Conservation (phyloP, 30 jellyfish, hydroid and myxozoan genomes). For the Cassiopea andromeda region DNA sequence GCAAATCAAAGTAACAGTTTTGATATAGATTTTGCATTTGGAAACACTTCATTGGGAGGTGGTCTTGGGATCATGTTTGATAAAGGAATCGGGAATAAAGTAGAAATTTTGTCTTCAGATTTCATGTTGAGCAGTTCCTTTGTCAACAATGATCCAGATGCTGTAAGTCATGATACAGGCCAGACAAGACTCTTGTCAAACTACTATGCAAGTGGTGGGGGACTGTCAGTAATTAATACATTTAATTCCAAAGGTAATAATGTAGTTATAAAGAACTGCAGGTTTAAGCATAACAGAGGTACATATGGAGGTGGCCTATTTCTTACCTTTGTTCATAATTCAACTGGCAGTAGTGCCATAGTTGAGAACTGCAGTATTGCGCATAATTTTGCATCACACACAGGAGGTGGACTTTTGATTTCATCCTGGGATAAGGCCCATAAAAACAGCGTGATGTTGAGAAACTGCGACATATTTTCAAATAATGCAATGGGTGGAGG, state of each 20-base stretch:
- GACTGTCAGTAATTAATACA: slow-evolving; percentile 54
- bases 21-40: slow-evolving; percentile 40
- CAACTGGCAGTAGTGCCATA: slow-evolving; percentile 25
- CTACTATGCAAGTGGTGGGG: slow-evolving; percentile 77
- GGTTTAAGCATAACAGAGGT: slow-evolving; percentile 50
- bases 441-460: slow-evolving; percentile 1
- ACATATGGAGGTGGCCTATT: slow-evolving; percentile 77
- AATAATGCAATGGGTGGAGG: slow-evolving; percentile 79
- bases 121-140: slow-evolving; percentile 18
- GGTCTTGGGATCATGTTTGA: slow-evolving; percentile 55
- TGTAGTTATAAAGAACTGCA: slow-evolving; percentile 29
- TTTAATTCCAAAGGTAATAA: slow-evolving; percentile 38
- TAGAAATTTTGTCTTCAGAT: slow-evolving; percentile 33
- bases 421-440: slow-evolving; percentile 77
- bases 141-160: slow-evolving; percentile 24
- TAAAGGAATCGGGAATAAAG: slow-evolving; percentile 17
- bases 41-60: slow-evolving; percentile 70
- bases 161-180: slow-evolving; percentile 49
- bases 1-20: slow-evolving; percentile 49
- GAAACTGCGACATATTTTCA: slow-evolving; percentile 13
- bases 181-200: slow-evolving; percentile 32
- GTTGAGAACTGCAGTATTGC: slow-evolving; percentile 24
- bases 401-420: slow-evolving; percentile 64
- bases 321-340: slow-evolving; percentile 51
- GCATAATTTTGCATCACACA: slow-evolving; percentile 50